Evolutionary conservation across 2,113 vertebrate species (phyloP).

Genomic region (Xiphophorus hellerii): DNA sequence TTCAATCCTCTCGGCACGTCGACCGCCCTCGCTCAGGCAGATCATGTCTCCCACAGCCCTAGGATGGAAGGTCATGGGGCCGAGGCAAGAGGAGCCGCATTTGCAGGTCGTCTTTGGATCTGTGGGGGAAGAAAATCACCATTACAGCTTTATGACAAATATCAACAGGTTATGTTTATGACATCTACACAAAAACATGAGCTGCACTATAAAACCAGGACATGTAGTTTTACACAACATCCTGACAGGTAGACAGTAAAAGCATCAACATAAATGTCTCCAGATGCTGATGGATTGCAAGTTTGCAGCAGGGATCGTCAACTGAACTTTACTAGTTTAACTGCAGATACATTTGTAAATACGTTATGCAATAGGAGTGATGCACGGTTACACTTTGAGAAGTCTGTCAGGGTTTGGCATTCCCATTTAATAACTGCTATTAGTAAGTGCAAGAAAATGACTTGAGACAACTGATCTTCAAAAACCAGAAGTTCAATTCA

Average conservation of each 20-base stretch:
- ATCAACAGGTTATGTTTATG: neutral
- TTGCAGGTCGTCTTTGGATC: neutral
- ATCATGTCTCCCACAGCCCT: slow-evolving; percentile 72
- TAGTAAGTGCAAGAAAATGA: too few relatives aligned
- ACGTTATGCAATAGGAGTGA: neutral
- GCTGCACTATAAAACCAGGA: neutral
- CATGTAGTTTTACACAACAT: neutral
- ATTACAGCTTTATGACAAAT: neutral
- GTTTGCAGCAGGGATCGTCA: too few relatives aligned
- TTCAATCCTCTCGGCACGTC: slow-evolving; percentile 51
- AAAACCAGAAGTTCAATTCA: neutral
- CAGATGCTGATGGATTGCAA: too few relatives aligned
- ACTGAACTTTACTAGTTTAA: neutral
- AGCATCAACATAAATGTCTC: too few relatives aligned
- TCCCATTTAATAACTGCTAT: neutral
- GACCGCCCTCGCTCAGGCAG: slow-evolving; percentile 54
- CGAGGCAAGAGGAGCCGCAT: slow-evolving; percentile 44
- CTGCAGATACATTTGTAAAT: neutral
- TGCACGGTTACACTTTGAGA: neutral
- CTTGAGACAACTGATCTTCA: neutral
- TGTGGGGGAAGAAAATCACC: slow-evolving; percentile 1
- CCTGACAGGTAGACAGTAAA: neutral
- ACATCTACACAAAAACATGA: neutral
- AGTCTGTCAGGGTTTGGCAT: neutral
- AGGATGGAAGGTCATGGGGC: slow-evolving; percentile 79